Percentiles rank a stretch among this genome's conserved stretches.
These are phyloP conservation scores for Steinernema feltiae DNA, from an alignment of 1,140 invertebrate genomes.

Conservation along the genomic window DNA sequence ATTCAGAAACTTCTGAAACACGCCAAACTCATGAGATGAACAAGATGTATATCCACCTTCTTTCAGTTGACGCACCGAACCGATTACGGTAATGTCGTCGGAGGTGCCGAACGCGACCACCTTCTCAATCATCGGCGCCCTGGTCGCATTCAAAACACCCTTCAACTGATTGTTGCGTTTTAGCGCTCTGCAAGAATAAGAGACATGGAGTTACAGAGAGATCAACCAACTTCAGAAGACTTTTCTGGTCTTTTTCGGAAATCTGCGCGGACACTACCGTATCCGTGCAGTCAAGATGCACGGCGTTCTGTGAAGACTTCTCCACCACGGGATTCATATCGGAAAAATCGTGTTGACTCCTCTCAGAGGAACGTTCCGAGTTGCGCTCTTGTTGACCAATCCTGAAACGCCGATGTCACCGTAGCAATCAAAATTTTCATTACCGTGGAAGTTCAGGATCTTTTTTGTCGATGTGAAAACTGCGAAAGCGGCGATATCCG, in stretches of 20 bases:
- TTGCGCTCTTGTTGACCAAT: background rate
- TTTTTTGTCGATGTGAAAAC: background rate
- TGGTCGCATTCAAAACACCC: background rate
- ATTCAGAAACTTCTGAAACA: no score
- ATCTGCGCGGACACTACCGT: background rate
- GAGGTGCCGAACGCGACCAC: conserved; percentile 1
- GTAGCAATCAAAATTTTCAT: background rate
- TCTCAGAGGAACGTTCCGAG: background rate
- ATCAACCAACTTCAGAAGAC: background rate
- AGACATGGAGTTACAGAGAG: background rate
- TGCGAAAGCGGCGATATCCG: background rate
- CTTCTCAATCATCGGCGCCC: background rate
- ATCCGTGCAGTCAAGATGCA: background rate
- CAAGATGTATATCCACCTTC: background rate
- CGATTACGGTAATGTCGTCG: background rate
- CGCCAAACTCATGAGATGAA: no score
- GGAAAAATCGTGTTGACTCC: background rate
- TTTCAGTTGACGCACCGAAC: background rate
- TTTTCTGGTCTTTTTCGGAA: background rate
- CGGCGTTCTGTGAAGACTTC: conserved; percentile 9
- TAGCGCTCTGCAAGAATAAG: background rate
- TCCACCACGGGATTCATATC: background rate
- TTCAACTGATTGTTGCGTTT: background rate
- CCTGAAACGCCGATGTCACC: background rate
- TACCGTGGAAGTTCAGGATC: background rate